Evolutionary conservation across 2,797 vertebrate species (phyloP), one percentile per base, ranked within the genome.

Genomic region (Sebastes ruberrimus): DNA sequence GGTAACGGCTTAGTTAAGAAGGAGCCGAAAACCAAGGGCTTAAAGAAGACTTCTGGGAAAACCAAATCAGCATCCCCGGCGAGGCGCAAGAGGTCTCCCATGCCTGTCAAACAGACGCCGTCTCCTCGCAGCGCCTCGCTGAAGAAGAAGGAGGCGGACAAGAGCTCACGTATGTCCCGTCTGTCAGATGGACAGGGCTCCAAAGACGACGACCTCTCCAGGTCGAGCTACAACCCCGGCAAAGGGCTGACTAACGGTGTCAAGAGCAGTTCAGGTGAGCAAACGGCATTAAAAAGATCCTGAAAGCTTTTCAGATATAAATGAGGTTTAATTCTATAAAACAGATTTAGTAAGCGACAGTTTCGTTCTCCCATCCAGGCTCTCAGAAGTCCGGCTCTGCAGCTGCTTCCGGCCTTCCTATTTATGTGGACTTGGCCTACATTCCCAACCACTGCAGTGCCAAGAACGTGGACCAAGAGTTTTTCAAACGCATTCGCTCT

Each of bases 371-470:
- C 60, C 42, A 23, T 23, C 74, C 93, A 91, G 96, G 73, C 76
- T 95, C 93, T 71, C 93, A 96, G 80, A 98, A 97, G 94, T 93
- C 96, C 11, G 91, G 93, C 88, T 93, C 96, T 35, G 76, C 92
- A 3, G 95, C 88, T 30, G 95, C 95, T 84, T 55, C 93, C 10
- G 97, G 97, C 5, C 91, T 96, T 22, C 97, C 99, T 0, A 96
- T 99, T 72, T 99, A 99, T 1, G 97, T 99, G 88, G 99, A 99
- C 94, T 89, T 99, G 91, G 98, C 99, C 69, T 99, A 99, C 90
- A 97, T 99, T 92, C 99, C 99, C 57, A 99, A 99, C 94, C 99
- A 99, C 82, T 99, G 99, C 95, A 99, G 97, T 42, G 97, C 97
- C 80, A 99, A 99, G 95, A 99, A 99, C 67, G 97, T 98, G 10